A percentile compares a stretch with the other conserved stretches of the same genome.
phyloP scores from a whole-genome alignment of 2,797 vertebrate species.

The Ctenopoma multispine region DNA sequence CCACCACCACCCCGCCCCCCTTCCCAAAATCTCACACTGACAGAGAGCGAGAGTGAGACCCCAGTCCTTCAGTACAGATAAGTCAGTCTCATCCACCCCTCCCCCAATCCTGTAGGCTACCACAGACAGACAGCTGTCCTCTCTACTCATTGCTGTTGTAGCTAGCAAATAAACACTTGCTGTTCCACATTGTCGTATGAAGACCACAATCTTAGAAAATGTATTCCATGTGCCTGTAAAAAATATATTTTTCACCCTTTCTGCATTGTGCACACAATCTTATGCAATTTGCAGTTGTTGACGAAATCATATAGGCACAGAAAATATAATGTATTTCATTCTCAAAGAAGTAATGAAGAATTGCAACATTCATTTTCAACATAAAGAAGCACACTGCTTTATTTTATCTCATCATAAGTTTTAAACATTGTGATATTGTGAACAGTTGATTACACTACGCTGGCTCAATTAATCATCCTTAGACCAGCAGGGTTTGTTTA shows the following conservation, averaged over 20 bases:
- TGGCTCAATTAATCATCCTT: conserved; percentile 7
- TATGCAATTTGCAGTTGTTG: not conserved
- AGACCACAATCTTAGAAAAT: not conserved
- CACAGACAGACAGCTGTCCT: conserved; percentile 16
- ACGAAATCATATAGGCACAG: not conserved
- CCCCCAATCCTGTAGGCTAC: conserved; percentile 31
- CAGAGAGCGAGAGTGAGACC: not conserved
- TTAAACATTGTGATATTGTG: not conserved
- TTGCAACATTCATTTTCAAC: not conserved
- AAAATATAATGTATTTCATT: not conserved
- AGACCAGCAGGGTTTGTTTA: conserved; percentile 27
- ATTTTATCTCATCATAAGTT: not conserved
- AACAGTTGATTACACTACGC: conserved; percentile 17
- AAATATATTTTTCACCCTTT: conserved; percentile 13
- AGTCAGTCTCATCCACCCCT: conserved; percentile 26
- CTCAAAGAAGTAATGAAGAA: not conserved
- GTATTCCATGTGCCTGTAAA: not conserved
- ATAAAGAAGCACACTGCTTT: not conserved
- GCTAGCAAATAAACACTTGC: not conserved
- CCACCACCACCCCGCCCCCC: not conserved
- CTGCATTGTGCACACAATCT: not conserved
- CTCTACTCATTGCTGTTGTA: conserved; percentile 1
- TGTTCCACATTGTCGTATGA: not conserved
- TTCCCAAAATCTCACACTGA: conserved; percentile 9
- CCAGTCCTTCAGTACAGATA: conserved; percentile 3